Conservation (phyloP, 1,140 invertebrate genomes). For the Apolygus lucorum region DNA sequence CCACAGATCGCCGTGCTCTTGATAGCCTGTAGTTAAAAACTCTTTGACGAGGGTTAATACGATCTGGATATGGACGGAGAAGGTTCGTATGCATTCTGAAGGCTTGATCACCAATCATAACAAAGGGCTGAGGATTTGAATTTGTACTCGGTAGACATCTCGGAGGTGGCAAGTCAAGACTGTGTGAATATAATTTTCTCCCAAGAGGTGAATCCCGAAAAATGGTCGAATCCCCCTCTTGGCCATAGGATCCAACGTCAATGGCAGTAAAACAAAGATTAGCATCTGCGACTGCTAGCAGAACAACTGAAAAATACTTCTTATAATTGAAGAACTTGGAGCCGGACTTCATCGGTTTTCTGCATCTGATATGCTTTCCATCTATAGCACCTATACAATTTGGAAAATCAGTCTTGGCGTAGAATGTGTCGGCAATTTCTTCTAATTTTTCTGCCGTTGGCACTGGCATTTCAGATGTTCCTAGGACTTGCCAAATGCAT, state of each 20-base stretch:
- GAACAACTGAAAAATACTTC: slow-evolving; percentile 37
- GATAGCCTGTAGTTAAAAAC: slow-evolving; percentile 39
- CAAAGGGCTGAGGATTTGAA: slow-evolving; percentile 31
- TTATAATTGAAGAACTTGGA: slow-evolving; percentile 30
- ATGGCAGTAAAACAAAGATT: slow-evolving; percentile 38
- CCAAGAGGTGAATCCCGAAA: slow-evolving; percentile 32
- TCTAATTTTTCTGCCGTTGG: not conserved
- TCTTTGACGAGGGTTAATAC: slow-evolving; percentile 21
- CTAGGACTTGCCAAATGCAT: not conserved
- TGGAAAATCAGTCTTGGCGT: slow-evolving; percentile 39
- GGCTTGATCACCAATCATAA: slow-evolving; percentile 37
- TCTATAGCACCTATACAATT: slow-evolving; percentile 42
- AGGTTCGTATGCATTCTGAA: slow-evolving; percentile 35
- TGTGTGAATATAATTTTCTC: no score
- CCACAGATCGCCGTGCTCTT: slow-evolving; percentile 35
- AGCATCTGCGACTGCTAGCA: slow-evolving; percentile 39
- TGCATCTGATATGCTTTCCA: slow-evolving; percentile 37
- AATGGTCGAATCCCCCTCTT: slow-evolving; percentile 33
- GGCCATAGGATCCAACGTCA: slow-evolving; percentile 38
- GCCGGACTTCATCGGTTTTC: slow-evolving; percentile 20
- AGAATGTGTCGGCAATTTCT: not conserved
- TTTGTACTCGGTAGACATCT: slow-evolving; percentile 30
- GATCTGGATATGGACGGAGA: slow-evolving; percentile 34
- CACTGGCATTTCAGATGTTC: not conserved
- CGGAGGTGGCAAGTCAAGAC: slow-evolving; percentile 30